Percentiles rank a stretch among this genome's conserved stretches.
Evolutionary conservation across 2,797 vertebrate species (phyloP).

Genomic region (Diplodus sargus): DNA sequence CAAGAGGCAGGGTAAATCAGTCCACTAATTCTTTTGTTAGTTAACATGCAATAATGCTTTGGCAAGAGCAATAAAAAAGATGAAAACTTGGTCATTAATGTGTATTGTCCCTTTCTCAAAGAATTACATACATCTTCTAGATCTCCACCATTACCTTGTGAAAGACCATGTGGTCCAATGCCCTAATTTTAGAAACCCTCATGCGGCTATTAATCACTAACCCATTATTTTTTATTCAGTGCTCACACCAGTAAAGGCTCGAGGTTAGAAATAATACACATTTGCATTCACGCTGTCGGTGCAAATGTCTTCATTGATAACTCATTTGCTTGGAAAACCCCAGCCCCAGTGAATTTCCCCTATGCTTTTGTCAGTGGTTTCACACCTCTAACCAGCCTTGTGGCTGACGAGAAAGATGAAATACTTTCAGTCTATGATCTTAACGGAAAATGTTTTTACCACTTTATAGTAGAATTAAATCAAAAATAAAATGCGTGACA

Average conservation of each 20-base stretch:
- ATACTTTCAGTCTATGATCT: background rate
- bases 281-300: constrained; percentile 12
- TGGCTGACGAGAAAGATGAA: constrained; percentile 49
- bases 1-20: constrained; percentile 16
- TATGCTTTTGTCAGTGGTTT: constrained; percentile 63
- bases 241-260: background rate
- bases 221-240: background rate
- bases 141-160: background rate
- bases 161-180: background rate
- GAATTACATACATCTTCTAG: background rate
- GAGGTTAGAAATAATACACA: constrained; percentile 3
- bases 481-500: background rate
- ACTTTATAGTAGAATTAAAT: background rate
- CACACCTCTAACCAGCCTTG: constrained; percentile 73
- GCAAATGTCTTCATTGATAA: constrained; percentile 49
- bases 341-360: constrained; percentile 62
- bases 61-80: background rate
- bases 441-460: background rate
- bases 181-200: background rate
- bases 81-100: background rate
- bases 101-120: background rate
- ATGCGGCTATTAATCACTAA: too few relatives aligned
- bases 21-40: background rate
- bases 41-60: background rate
- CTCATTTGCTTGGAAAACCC: constrained; percentile 70